A percentile compares a stretch with the other conserved stretches of the same genome.
phyloP scores from a whole-genome alignment of 2,113 vertebrate genomes.

The Pseudorhombus dupliciocellatus region DNA sequence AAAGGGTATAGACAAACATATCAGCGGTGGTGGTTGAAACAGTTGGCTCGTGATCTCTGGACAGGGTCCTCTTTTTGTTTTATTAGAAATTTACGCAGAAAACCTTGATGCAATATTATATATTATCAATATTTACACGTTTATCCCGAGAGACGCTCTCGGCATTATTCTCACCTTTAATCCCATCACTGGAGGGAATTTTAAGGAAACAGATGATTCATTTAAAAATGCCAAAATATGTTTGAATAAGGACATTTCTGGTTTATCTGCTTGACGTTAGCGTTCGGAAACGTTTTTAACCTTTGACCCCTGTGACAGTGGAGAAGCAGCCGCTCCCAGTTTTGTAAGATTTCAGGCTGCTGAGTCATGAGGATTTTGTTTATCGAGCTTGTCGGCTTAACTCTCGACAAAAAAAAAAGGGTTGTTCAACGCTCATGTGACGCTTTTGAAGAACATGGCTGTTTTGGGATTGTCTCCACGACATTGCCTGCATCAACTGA shows the following conservation, averaged over 20 bases:
- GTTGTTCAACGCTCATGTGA: slow-evolving; percentile 36
- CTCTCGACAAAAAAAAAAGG: slow-evolving; percentile 17
- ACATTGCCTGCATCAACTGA: slow-evolving; percentile 84
- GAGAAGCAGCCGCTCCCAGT: slow-evolving; percentile 46
- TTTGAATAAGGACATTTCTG: slow-evolving; percentile 42
- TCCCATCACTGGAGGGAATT: slow-evolving; percentile 41
- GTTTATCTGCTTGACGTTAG: slow-evolving; percentile 32
- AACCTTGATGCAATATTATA: slow-evolving; percentile 70
- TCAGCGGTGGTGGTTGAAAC: slow-evolving; percentile 64
- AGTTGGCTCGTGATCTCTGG: slow-evolving; percentile 51
- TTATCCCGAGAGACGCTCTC: slow-evolving; percentile 36
- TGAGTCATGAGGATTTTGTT: slow-evolving; percentile 48
- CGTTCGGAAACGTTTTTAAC: slow-evolving; percentile 46
- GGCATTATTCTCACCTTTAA: slow-evolving; percentile 32
- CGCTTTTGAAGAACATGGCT: slow-evolving; percentile 57
- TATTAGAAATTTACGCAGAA: slow-evolving; percentile 49
- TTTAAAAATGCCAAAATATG: slow-evolving; percentile 43
- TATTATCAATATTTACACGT: slow-evolving; percentile 61
- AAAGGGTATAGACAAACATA: slow-evolving; percentile 79
- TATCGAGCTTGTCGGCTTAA: slow-evolving; percentile 23
- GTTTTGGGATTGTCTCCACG: slow-evolving; percentile 63
- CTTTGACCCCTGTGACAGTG: slow-evolving; percentile 48
- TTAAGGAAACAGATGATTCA: slow-evolving; percentile 13
- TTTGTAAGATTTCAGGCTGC: slow-evolving; percentile 51
- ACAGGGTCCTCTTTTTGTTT: slow-evolving; percentile 68